Evolutionary conservation across 2,888 invertebrate genomes (phyloP).

Genomic region (Drosophila nr. perissopoda): DNA sequence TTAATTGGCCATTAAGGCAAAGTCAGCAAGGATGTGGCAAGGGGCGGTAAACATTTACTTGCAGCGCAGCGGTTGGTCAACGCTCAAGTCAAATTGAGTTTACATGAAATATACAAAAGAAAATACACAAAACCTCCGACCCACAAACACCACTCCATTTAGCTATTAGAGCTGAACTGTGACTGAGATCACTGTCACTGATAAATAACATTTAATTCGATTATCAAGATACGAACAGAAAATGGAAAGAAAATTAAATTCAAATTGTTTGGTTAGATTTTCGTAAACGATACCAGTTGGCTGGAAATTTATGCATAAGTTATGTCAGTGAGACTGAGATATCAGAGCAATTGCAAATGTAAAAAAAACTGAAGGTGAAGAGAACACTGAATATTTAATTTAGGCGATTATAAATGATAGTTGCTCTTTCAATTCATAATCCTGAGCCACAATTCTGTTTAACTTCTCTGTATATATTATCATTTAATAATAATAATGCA

Average conservation of each 20-base stretch:
- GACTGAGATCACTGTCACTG: neutral
- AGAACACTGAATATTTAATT: neutral
- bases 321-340: neutral
- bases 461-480: neutral
- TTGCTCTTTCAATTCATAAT: neutral
- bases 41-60: constrained; percentile 53
- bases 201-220: neutral
- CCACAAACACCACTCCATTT: neutral
- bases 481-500: neutral
- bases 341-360: neutral
- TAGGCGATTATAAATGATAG: neutral
- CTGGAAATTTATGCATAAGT: neutral
- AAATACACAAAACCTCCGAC: constrained; percentile 20
- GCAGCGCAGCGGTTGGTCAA: constrained; percentile 67
- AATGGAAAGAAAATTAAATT: neutral
- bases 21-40: constrained; percentile 4
- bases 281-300: neutral
- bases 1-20: constrained; percentile 84
- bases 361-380: too few species aligned
- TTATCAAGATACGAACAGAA: neutral
- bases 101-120: constrained; percentile 75
- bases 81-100: constrained; percentile 69
- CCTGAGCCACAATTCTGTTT: neutral
- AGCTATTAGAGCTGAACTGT: constrained; percentile 9
- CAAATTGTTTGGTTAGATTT: neutral